A percentile compares a stretch with the other conserved stretches of the same genome.
These are phyloP conservation scores for Rhagophthalmus giganteus DNA, from an alignment of 2,888 invertebrate species.

Conservation along the genomic window DNA sequence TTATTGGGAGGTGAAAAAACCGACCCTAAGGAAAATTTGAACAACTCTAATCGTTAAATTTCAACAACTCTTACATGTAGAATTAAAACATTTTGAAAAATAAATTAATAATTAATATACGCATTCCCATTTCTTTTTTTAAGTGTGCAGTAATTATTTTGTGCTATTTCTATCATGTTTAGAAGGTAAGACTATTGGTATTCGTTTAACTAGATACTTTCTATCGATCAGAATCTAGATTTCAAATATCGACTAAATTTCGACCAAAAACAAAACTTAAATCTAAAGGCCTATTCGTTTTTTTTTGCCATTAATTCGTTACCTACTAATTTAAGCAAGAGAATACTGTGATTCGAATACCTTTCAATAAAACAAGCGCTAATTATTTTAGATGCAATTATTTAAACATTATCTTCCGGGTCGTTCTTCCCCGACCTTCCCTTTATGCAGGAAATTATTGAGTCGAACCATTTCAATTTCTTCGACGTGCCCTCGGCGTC, in stretches of 20 bases:
- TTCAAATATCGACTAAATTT: background rate
- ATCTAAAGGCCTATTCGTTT: slow-evolving; percentile 6
- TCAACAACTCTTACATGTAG: slow-evolving; percentile 17
- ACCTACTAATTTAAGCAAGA: slow-evolving; percentile 17
- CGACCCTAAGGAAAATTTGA: too few relatives aligned
- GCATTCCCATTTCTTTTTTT: slow-evolving; percentile 21
- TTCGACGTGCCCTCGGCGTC: slow-evolving; percentile 28
- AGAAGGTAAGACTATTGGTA: background rate
- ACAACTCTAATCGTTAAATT: slow-evolving; percentile 5
- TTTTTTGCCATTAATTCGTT: slow-evolving; percentile 1
- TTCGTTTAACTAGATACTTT: too few relatives aligned
- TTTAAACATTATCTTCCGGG: slow-evolving; percentile 41
- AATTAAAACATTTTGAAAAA: slow-evolving; percentile 4
- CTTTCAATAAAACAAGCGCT: slow-evolving; percentile 8
- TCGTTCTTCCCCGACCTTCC: slow-evolving; percentile 35
- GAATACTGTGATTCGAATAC: slow-evolving; percentile 21
- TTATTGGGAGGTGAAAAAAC: too few relatives aligned
- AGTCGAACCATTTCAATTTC: slow-evolving; percentile 40
- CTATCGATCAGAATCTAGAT: background rate
- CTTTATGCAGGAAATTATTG: slow-evolving; percentile 43
- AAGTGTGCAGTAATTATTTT: slow-evolving; percentile 10
- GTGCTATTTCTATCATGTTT: slow-evolving; percentile 10
- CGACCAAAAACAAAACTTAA: slow-evolving; percentile 1
- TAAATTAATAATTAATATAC: slow-evolving; percentile 17
- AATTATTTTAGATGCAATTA: slow-evolving; percentile 2